Evolutionary conservation across 1,140 invertebrate genomes (phyloP).

Genomic region (Drosophila parvula): DNA sequence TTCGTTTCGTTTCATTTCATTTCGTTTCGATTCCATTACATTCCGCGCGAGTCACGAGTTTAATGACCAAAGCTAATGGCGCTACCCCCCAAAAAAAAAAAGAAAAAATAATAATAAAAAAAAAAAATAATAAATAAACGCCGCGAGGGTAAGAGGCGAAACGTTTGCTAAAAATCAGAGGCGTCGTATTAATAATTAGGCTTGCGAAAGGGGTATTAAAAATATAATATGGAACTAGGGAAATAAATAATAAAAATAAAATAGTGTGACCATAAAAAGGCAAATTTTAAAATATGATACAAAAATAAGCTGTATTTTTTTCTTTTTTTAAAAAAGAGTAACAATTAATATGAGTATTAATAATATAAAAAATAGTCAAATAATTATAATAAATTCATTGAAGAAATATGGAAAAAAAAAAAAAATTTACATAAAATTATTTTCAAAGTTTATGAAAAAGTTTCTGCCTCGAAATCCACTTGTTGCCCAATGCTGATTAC

Average conservation of each 20-base stretch:
- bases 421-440: too few relatives aligned
- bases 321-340: too few relatives aligned
- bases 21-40: slow-evolving; percentile 23
- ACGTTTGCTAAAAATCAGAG: neutral
- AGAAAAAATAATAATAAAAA: neutral
- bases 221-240: too few relatives aligned
- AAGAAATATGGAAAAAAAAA: too few relatives aligned
- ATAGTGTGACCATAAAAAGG: neutral
- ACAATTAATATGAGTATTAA: too few relatives aligned
- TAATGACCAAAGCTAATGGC: slow-evolving; percentile 52
- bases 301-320: too few relatives aligned
- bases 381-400: too few relatives aligned
- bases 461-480: neutral
- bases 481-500: neutral
- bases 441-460: neutral
- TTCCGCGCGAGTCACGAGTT: slow-evolving; percentile 46
- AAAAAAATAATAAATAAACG: slow-evolving; percentile 37
- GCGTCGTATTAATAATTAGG: neutral
- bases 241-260: too few relatives aligned
- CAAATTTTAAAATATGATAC: too few relatives aligned
- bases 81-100: slow-evolving; percentile 26
- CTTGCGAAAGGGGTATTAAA: neutral
- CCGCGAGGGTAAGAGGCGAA: slow-evolving; percentile 21
- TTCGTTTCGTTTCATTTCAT: neutral
- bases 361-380: too few relatives aligned